Conservation (phyloP, 2,888 invertebrate genomes). For the Lordiphosa fenestrarum region DNA sequence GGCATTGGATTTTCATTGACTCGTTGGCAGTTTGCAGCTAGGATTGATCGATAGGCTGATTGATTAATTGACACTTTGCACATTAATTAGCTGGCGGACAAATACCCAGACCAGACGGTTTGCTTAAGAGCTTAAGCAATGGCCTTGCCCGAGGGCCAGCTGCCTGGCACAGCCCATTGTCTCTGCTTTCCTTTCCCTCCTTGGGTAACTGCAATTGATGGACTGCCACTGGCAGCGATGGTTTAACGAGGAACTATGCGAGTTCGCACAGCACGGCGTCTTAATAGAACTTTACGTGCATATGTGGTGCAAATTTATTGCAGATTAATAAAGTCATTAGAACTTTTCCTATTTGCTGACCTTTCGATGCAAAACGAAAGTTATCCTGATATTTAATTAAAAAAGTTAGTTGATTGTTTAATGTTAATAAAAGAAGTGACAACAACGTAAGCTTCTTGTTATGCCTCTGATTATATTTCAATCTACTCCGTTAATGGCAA, state of each 20-base stretch:
- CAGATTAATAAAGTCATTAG: slow-evolving; percentile 71
- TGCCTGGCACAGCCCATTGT: slow-evolving; percentile 6
- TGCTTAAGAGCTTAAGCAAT: slow-evolving; percentile 31
- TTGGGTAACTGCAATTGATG: slow-evolving; percentile 20
- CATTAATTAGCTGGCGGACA: slow-evolving; percentile 66
- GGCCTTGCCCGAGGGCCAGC: slow-evolving; percentile 28
- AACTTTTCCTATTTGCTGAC: slow-evolving; percentile 52
- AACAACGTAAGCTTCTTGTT: too few relatives aligned
- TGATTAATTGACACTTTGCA: slow-evolving; percentile 77
- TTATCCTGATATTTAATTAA: slow-evolving; percentile 37
- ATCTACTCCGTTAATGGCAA: too few relatives aligned
- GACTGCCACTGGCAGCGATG: slow-evolving; percentile 21
- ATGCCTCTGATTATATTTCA: too few relatives aligned
- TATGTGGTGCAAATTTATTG: slow-evolving; percentile 45
- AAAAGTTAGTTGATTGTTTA: slow-evolving; percentile 23
- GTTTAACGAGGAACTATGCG: slow-evolving; percentile 56
- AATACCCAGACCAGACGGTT: slow-evolving; percentile 19
- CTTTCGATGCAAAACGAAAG: slow-evolving; percentile 14
- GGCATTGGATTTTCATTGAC: slow-evolving; percentile 47
- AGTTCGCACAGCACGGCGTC: slow-evolving; percentile 30
- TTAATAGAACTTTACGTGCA: slow-evolving; percentile 18
- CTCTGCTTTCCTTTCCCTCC: neutral
- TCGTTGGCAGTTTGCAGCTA: slow-evolving; percentile 33
- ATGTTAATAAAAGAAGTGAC: neutral
- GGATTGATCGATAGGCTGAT: slow-evolving; percentile 76